Evolutionary conservation across 2,888 invertebrate species (phyloP), one percentile per base, ranked within the genome.

Genomic region (Pammene fasciana): DNA sequence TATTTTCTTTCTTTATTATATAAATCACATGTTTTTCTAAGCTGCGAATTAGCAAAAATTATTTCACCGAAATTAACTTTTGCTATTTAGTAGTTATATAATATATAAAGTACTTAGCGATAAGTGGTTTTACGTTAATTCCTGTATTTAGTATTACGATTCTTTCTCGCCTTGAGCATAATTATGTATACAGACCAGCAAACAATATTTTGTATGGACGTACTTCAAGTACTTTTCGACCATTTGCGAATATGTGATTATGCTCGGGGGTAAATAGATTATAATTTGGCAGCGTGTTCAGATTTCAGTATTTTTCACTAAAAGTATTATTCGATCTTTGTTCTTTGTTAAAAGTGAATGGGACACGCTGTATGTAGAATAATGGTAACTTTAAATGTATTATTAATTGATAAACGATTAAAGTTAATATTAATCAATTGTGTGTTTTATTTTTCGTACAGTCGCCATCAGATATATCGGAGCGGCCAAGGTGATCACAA

Each of bases 371-470:
- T 75, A 71, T 45, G 75, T 85, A 81, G 78, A 78, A 79, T 83
- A 78, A 76, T 79, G 79, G 72, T 83, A 84, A 83, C 80, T 79
- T 81, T 78, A 78, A 81, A 77, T 82, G 79, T 85, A 83, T 82
- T 84, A 82, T 82, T 82, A 78, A 82, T 81, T 82, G 82, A 85
- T 68, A 70, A 71, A 70, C 75, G 74, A 80, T 76, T 78, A 78
- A 79, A 78, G 64, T 72, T 78, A 75, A 77, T 76, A 76, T 75
- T 75, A 77, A 79, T 72, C 71, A 76, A 67, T 73, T 52, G 55
- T 46, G 71, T 13, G 75, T 79, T 79, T 79, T 75, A 76, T 52
- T 54, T 54, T n/a, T 34, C 36, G 4, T 6, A 6, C 36, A 36
- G 36, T 6, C n/a, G n/a, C n/a, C n/a, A n/a, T n/a, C n/a, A n/a